phyloP scores from a whole-genome alignment of 2,113 vertebrate species.

The Ptilorrhoa leucosticta region DNA sequence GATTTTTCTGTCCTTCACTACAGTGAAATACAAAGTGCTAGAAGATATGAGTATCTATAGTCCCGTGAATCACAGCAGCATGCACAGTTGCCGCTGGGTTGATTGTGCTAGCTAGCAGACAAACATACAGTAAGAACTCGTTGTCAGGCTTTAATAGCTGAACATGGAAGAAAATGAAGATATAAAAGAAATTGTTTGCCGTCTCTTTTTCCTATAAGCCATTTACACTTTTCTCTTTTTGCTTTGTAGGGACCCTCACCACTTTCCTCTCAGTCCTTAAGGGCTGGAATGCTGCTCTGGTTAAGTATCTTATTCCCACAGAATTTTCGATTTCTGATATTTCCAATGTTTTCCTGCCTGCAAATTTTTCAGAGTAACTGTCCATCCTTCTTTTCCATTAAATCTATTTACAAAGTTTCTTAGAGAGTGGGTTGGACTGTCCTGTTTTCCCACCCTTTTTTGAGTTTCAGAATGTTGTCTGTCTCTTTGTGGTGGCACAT shows the following conservation, averaged over 20 bases:
- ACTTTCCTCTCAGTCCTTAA: background rate
- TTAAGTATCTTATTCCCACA: background rate
- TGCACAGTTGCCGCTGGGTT: background rate
- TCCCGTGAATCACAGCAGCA: background rate
- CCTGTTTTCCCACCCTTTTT: background rate
- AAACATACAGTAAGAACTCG: background rate
- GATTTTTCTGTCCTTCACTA: background rate
- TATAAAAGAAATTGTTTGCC: background rate
- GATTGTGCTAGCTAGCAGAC: background rate
- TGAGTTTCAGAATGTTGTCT: background rate
- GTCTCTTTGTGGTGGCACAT: rapidly evolving
- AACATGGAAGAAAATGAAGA: background rate
- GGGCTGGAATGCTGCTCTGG: background rate
- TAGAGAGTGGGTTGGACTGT: background rate
- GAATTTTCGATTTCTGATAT: background rate
- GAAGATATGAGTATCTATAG: background rate
- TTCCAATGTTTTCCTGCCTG: background rate
- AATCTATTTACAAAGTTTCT: background rate
- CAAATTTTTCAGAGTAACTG: background rate
- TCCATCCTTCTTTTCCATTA: background rate
- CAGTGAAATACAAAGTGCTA: background rate
- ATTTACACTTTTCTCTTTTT: background rate
- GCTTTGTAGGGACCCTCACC: background rate
- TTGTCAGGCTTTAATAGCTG: background rate
- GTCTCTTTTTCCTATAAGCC: background rate